Evolutionary conservation across 2,888 invertebrate genomes (phyloP).

Genomic region (Itoplectis maculator): DNA sequence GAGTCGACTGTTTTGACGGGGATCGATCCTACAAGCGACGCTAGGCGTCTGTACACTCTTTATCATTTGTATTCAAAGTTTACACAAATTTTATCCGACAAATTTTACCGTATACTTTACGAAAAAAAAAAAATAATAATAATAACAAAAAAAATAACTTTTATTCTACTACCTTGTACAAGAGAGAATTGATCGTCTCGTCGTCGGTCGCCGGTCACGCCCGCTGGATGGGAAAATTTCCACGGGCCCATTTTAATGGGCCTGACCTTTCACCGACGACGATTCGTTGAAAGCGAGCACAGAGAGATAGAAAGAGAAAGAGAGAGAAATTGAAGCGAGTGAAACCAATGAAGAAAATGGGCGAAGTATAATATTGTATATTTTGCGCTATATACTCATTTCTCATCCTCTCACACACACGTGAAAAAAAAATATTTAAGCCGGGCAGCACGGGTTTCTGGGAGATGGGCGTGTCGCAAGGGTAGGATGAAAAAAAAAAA

Average conservation of each 20-base stretch:
- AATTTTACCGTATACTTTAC: slow-evolving; percentile 75
- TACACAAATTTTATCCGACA: slow-evolving; percentile 76
- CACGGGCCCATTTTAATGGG: slow-evolving; percentile 2
- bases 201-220: slow-evolving; percentile 10
- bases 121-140: slow-evolving; percentile 46
- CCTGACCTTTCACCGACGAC: slow-evolving; percentile 23
- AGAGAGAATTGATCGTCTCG: slow-evolving; percentile 14
- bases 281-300: slow-evolving; percentile 36
- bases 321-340: background rate
- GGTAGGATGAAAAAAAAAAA: slow-evolving; percentile 23
- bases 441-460: slow-evolving; percentile 57
- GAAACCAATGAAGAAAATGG: slow-evolving; percentile 39
- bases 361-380: slow-evolving; percentile 67
- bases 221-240: background rate
- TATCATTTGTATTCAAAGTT: slow-evolving; percentile 75
- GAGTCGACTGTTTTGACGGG: slow-evolving; percentile 34
- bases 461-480: slow-evolving; percentile 58
- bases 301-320: background rate
- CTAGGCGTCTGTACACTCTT: slow-evolving; percentile 71
- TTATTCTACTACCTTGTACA: slow-evolving; percentile 69
- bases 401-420: slow-evolving; percentile 58
- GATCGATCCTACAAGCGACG: slow-evolving; percentile 72
- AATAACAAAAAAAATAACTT: slow-evolving; percentile 45
- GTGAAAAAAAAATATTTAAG: slow-evolving; percentile 55
- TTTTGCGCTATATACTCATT: slow-evolving; percentile 68